These are phyloP conservation scores for Drosophila navojoa DNA, from an alignment of 1,140 invertebrate genomes.

Conservation along the genomic window DNA sequence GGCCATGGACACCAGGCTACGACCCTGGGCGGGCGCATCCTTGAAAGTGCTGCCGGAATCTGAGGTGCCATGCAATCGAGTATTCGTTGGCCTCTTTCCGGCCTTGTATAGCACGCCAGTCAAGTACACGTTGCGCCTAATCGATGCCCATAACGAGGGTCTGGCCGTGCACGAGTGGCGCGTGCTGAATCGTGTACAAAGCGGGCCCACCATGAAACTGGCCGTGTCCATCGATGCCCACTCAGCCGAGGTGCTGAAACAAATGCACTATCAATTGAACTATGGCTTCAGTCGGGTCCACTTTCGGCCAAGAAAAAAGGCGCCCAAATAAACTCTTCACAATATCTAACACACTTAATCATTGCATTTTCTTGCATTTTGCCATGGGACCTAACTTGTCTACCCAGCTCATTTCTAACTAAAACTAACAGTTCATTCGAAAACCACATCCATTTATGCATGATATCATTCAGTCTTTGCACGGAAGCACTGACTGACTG, in stretches of 20 bases:
- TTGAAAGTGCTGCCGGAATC: conserved; percentile 14
- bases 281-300: conserved; percentile 18
- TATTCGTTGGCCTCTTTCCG: conserved; percentile 24
- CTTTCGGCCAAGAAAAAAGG: conserved; percentile 8
- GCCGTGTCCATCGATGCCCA: conserved; percentile 23
- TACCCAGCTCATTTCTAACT: no score
- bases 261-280: conserved; percentile 14
- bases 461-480: no score
- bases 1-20: conserved; percentile 19
- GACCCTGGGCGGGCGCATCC: conserved; percentile 30
- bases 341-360: neutral
- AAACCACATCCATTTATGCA: neutral
- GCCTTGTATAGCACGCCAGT: conserved; percentile 6
- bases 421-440: no score
- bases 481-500: no score
- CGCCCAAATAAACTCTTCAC: conserved; percentile 23
- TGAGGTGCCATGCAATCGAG: neutral
- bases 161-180: conserved; percentile 19
- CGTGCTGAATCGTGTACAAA: conserved; percentile 15
- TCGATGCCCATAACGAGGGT: conserved; percentile 14
- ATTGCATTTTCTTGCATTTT: neutral
- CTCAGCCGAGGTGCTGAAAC: conserved; percentile 15
- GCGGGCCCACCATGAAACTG: conserved; percentile 18
- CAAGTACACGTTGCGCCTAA: conserved; percentile 14
- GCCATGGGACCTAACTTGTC: neutral